Evolutionary conservation across 2,113 vertebrate genomes (phyloP).

Genomic region (Phalacrocorax carbo): DNA sequence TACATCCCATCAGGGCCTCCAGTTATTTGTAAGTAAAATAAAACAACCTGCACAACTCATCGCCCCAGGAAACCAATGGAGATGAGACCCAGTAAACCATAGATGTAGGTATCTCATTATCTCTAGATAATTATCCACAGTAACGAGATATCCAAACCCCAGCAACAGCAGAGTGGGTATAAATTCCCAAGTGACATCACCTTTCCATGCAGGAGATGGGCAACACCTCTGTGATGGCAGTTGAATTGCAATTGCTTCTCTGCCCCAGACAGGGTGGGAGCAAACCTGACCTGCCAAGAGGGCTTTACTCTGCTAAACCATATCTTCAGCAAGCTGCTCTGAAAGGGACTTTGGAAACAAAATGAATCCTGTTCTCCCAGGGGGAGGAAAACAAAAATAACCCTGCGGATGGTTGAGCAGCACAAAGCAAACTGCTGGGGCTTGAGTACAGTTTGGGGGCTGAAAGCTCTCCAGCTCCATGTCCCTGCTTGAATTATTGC

Average conservation of each 20-base stretch:
- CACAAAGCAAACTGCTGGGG: constrained; percentile 1
- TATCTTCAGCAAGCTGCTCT: background rate
- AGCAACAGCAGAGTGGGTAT: background rate
- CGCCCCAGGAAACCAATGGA: background rate
- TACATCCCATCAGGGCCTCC: background rate
- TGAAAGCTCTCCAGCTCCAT: background rate
- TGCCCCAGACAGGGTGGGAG: background rate
- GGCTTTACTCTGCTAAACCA: background rate
- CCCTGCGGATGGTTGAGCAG: background rate
- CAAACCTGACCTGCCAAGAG: background rate
- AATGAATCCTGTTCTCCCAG: background rate
- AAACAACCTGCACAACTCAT: background rate
- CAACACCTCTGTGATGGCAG: background rate
- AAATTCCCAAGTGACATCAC: background rate
- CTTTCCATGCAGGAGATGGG: background rate
- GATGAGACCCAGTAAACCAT: background rate
- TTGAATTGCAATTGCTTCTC: background rate
- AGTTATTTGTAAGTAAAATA: background rate
- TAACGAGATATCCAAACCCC: constrained; percentile 8
- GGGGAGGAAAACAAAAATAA: background rate
- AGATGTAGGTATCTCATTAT: constrained; percentile 14
- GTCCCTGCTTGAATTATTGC: background rate
- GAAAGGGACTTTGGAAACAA: background rate
- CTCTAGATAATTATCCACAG: background rate
- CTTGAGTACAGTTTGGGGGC: background rate